Evolutionary conservation across 2,888 invertebrate species (phyloP).

Genomic region (Pseudococcus jackbeardsleyi): DNA sequence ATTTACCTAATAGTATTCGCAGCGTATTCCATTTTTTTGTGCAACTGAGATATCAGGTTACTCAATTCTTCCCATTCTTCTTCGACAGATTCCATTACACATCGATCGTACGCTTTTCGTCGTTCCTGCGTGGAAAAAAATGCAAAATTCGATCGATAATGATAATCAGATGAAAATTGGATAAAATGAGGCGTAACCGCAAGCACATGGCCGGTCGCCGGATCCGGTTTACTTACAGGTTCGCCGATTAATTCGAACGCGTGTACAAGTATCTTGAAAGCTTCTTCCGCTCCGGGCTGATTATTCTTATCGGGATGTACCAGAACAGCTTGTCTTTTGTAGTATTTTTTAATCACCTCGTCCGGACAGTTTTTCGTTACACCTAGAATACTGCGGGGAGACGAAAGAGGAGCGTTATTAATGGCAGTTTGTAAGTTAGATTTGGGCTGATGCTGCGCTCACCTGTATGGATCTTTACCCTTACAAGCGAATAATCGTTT

Average conservation of each 20-base stretch:
- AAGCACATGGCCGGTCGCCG: too few species aligned
- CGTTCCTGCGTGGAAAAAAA: conserved; percentile 74
- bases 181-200: too few species aligned
- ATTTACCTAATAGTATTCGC: conserved; percentile 85
- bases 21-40: conserved; percentile 94
- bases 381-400: conserved; percentile 80
- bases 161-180: too few species aligned
- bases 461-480: conserved; percentile 94
- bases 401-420: neutral
- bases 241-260: conserved; percentile 96
- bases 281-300: conserved; percentile 95
- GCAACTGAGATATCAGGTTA: conserved; percentile 87
- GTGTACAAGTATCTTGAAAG: conserved; percentile 94
- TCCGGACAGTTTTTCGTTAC: conserved; percentile 89
- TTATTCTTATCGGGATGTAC: conserved; percentile 98
- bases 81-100: conserved; percentile 83
- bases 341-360: conserved; percentile 94
- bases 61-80: conserved; percentile 91
- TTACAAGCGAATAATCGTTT: conserved; percentile 91
- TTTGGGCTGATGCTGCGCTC: neutral
- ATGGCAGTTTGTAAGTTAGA: neutral
- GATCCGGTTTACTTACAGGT: conserved; percentile 75
- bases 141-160: neutral
- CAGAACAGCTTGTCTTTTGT: conserved; percentile 91
- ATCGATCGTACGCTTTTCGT: conserved; percentile 80